Evolutionary conservation across 2,113 vertebrate species (phyloP), one percentile per base, ranked within the genome.

Genomic region (Accipiter cooperii): DNA sequence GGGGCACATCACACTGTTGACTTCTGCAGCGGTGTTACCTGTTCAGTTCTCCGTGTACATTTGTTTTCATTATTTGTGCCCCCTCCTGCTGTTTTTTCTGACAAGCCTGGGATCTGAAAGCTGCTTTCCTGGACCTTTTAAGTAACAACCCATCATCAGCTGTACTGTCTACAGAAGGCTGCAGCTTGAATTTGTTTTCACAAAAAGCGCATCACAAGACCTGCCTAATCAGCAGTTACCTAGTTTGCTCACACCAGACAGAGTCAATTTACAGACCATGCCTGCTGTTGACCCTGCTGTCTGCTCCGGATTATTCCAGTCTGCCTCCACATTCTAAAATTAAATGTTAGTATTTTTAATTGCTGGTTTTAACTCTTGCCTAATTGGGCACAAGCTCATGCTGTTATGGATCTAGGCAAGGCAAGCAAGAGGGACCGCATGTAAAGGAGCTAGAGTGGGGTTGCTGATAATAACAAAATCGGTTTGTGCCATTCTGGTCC

Each of bases 151-250:
- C 80, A 79, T 87, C 95, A 89, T 87, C 95, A 79, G 91, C 89
- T 54, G 81, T 47, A 28, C 92, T 42, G 86, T 7, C 40, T 61
- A 61, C 0, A 12, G 78, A 69, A 64, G 78, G 84, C 94, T 84
- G 93, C 84, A 89, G 80, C 87, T 52, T 65, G 84, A 60, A 93
- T 97, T 95, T 94, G 89, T 94, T 97, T 91, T 77, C 92, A 87
- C 86, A 64, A 92, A 95, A 96, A 74, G 77, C 92, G 73, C 91
- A 94, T 89, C 76, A 44, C 69, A 87, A 13, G 93, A 92, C 77
- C 94, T 97, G 95, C 86, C 81, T 96, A 36, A 97, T 96, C 96
- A 94, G 97, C 91, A 91, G 69, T 96, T 95, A 91, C 87, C 91
- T 95, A 60, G 93, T 89, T 96, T 94, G 86, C 94, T 95, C 94